Evolutionary conservation across 2,113 vertebrate species (phyloP).

Genomic region (Rana temporaria): DNA sequence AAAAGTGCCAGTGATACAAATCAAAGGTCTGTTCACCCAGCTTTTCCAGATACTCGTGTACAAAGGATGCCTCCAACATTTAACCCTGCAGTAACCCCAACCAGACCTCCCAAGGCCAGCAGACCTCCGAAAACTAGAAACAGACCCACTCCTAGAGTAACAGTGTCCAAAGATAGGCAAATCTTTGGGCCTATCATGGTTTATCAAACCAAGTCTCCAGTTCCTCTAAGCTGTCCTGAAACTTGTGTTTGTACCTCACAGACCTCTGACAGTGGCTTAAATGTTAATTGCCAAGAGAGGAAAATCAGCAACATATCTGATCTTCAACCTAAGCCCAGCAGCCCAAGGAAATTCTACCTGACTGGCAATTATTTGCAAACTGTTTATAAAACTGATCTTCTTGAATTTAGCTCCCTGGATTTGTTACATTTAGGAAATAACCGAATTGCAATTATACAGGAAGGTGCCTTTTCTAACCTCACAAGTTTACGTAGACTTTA

Average conservation of each 20-base stretch:
- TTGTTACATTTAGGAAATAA: slow-evolving; percentile 96
- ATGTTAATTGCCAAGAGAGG: slow-evolving; percentile 95
- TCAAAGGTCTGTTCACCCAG: slow-evolving; percentile 77
- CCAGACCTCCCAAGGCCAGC: slow-evolving; percentile 87
- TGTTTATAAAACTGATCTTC: slow-evolving; percentile 86
- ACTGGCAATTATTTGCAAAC: slow-evolving; percentile 95
- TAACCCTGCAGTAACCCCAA: slow-evolving; percentile 83
- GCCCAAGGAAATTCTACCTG: slow-evolving; percentile 96
- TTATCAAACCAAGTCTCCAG: slow-evolving; percentile 94
- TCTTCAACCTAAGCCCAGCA: slow-evolving; percentile 89
- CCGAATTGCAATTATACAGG: slow-evolving; percentile 91
- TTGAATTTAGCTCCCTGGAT: slow-evolving; percentile 90
- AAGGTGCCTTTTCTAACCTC: slow-evolving; percentile 93
- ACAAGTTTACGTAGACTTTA: slow-evolving; percentile 94
- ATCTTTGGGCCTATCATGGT: slow-evolving; percentile 98
- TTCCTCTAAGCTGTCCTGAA: slow-evolving; percentile 88
- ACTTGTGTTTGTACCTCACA: slow-evolving; percentile 93
- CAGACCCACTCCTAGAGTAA: slow-evolving; percentile 90
- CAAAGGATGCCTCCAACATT: slow-evolving; percentile 80
- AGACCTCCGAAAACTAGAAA: slow-evolving; percentile 91
- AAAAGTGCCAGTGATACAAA: slow-evolving; percentile 81
- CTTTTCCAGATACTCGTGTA: slow-evolving; percentile 80
- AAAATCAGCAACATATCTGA: slow-evolving; percentile 93
- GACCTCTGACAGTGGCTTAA: slow-evolving; percentile 92
- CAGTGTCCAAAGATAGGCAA: slow-evolving; percentile 88